A percentile compares a stretch with the other conserved stretches of the same genome.
These are phyloP conservation scores for Salvelinus fontinalis DNA, from an alignment of 2,113 vertebrate species.

Conservation along the genomic window DNA sequence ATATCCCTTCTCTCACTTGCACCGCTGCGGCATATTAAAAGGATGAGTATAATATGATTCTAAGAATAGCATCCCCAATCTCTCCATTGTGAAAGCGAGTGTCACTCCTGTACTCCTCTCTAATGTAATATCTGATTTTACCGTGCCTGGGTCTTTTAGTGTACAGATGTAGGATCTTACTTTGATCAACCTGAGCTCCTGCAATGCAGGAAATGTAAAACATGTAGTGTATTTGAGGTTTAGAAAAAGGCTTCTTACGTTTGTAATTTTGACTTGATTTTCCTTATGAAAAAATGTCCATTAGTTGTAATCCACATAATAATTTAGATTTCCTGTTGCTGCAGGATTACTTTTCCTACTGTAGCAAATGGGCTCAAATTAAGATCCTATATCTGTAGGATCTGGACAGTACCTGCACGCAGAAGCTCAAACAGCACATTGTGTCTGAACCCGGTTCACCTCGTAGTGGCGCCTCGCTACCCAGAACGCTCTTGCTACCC, in stretches of 20 bases:
- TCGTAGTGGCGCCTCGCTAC: neutral
- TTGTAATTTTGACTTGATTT: no score
- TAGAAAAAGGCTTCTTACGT: no score
- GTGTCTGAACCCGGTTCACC: constrained; percentile 12
- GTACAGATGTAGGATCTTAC: no score
- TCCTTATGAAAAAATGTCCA: no score
- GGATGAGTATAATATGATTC: constrained; percentile 38
- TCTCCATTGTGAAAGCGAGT: constrained; percentile 38
- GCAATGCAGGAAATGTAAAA: no score
- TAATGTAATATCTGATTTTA: constrained; percentile 25
- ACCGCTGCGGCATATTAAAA: constrained; percentile 38
- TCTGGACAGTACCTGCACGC: neutral
- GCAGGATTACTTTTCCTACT: no score
- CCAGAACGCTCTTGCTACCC: neutral
- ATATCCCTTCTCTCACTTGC: constrained; percentile 15
- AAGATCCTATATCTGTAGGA: neutral
- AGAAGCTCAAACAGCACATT: neutral
- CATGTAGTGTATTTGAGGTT: no score
- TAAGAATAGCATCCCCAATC: constrained; percentile 60
- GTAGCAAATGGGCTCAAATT: no score
- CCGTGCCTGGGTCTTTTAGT: constrained; percentile 4
- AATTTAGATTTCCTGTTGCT: no score
- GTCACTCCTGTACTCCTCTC: constrained; percentile 29
- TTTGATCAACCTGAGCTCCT: no score
- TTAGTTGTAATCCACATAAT: no score